Evolutionary conservation across 2,797 vertebrate genomes (phyloP).

Genomic region (Chrysocyon brachyurus): DNA sequence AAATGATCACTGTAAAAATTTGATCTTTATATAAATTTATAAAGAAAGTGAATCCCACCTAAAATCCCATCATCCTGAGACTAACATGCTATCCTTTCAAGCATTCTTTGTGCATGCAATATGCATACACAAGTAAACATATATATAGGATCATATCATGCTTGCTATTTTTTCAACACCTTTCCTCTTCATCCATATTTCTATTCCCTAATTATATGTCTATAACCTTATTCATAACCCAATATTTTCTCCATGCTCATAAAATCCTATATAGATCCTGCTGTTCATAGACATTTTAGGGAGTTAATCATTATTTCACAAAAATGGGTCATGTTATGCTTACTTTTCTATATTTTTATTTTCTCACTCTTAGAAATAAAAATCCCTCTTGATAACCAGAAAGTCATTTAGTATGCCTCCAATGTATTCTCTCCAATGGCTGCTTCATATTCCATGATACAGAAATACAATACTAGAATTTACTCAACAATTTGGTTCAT

Average conservation of each 20-base stretch:
- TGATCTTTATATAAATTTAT: background rate
- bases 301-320: constrained; percentile 24
- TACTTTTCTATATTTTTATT: constrained; percentile 29
- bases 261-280: background rate
- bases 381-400: background rate
- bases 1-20: background rate
- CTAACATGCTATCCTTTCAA: constrained; percentile 16
- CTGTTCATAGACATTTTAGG: background rate
- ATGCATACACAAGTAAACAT: background rate
- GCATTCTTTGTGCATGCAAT: background rate
- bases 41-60: background rate
- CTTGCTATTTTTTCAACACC: background rate
- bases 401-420: constrained; percentile 14
- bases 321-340: background rate
- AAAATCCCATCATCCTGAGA: background rate
- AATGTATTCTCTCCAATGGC: background rate
- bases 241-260: constrained; percentile 28
- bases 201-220: background rate
- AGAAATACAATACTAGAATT: background rate
- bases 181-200: background rate
- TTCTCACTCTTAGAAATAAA: constrained; percentile 49
- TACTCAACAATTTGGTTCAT: background rate
- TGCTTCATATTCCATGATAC: constrained; percentile 8
- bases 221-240: background rate
- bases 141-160: background rate